phyloP scores from a whole-genome alignment of 2,888 invertebrate species.

The Eledona agricola region DNA sequence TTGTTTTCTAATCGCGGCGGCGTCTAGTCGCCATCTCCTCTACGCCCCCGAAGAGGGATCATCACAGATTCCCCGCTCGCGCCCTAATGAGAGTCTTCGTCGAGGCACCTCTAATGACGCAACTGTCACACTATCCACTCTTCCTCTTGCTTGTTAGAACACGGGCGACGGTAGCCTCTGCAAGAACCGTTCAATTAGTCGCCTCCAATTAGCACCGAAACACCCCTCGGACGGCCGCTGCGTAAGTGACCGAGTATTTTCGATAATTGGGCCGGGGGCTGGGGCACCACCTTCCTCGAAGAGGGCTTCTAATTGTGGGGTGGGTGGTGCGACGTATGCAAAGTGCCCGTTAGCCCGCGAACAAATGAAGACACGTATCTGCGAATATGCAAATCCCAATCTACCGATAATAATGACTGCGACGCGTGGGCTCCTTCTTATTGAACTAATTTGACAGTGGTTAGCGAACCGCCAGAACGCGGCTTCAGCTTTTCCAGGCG shows the following conservation, averaged over 20 bases:
- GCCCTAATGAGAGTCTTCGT: constrained; percentile 50
- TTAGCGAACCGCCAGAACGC: constrained; percentile 55
- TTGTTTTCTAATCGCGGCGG: too few species aligned
- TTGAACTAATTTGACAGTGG: constrained; percentile 64
- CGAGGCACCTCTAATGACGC: constrained; percentile 49
- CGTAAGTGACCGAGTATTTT: background rate
- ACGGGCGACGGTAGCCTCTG: constrained; percentile 42
- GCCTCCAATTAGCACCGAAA: constrained; percentile 39
- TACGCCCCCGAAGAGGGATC: constrained; percentile 38
- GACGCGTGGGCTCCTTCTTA: constrained; percentile 66
- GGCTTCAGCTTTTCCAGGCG: constrained; percentile 55
- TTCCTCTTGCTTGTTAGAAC: constrained; percentile 47
- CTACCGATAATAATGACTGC: constrained; percentile 62
- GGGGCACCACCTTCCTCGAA: too few species aligned
- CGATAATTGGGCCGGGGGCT: too few species aligned
- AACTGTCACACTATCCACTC: constrained; percentile 48
- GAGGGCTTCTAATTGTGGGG: constrained; percentile 26
- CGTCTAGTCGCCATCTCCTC: too few species aligned
- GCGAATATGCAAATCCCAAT: constrained; percentile 59
- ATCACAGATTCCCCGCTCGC: constrained; percentile 42
- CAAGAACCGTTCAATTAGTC: constrained; percentile 43
- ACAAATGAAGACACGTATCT: constrained; percentile 61
- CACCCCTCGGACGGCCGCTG: constrained; percentile 2
- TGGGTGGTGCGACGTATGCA: constrained; percentile 38
- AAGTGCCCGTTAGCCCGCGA: constrained; percentile 56